These are phyloP conservation scores for Taenioides sp. DNA, from an alignment of 2,797 vertebrate species.

Conservation along the genomic window DNA sequence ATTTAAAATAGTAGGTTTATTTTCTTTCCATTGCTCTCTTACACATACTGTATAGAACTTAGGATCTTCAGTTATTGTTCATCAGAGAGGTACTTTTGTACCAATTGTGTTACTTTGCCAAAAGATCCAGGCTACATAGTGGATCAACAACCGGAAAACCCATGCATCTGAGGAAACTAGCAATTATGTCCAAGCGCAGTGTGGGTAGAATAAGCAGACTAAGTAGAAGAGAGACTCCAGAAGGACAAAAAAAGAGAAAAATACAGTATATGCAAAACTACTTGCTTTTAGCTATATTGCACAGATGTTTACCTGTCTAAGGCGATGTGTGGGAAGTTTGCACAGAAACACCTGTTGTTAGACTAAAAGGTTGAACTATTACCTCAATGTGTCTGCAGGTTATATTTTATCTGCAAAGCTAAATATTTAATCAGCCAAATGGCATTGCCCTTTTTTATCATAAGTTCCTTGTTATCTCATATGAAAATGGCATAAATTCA, in stretches of 20 bases:
- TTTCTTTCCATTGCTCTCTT: too few relatives aligned
- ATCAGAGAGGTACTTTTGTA: conserved; percentile 59
- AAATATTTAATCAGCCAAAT: not conserved
- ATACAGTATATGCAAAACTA: conserved; percentile 5
- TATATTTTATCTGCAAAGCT: not conserved
- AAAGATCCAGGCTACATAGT: conserved; percentile 28
- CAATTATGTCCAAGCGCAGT: conserved; percentile 56
- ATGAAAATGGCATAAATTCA: not conserved
- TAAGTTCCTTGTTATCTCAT: conserved; percentile 1
- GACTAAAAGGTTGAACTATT: not conserved
- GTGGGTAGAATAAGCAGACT: conserved; percentile 25
- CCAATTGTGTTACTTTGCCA: conserved; percentile 55
- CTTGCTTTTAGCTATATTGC: conserved; percentile 12
- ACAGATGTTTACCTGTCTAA: conserved; percentile 51
- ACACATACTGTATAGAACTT: too few relatives aligned
- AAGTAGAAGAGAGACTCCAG: conserved; percentile 7
- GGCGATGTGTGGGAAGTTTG: conserved; percentile 36
- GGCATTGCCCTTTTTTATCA: not conserved
- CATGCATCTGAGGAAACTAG: conserved; percentile 51
- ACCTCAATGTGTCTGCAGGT: not conserved
- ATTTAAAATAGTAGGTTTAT: too few relatives aligned
- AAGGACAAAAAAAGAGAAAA: conserved; percentile 1
- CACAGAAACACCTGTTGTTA: conserved; percentile 45
- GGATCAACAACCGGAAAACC: conserved; percentile 52
- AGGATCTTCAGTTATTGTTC: conserved; percentile 7